Base-by-base conservation (phyloP, 2,113 vertebrate species). In the Nesospiza acunhae region DNA sequence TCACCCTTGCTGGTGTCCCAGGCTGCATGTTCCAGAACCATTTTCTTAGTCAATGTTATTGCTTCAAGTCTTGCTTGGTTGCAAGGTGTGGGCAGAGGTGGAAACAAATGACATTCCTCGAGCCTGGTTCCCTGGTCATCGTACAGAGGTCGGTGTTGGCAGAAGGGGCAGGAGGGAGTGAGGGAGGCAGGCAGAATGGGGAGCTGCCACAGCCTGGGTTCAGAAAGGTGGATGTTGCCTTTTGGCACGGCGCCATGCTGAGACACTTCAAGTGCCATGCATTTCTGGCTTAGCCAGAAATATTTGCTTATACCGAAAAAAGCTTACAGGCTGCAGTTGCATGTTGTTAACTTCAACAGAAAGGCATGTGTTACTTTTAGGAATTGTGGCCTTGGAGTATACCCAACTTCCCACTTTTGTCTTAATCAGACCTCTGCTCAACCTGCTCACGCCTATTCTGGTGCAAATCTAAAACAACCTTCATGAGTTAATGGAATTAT, bases 171-270 rank as follows among this genome's bases (percentile, higher is more conserved):
- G 37, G 28, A 88, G 44, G 18, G 27, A 72, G 11, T 0, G 0
- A 31, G 11, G 41, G 11, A 30, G 19, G 4, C 50, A 47, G 46
- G 21, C 6, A 3, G 26, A 37, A 13, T 5, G 3, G 15, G 13
- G 18, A 59, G 3, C 44, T 80, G 23, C 26, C 0, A 0, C 30
- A 73, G 3, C 28, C 46, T 30, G 20, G 11, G 3, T 53, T 79
- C 5, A 1, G 26, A 3, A 2, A 35, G 21, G 8, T 6, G 5
- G 9, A 50, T 2, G 0, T 33, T 55, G 16, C n/a, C 31, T 11
- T 62, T 85, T 77, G 63, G 18, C n/a, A 15, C 1, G 1, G 26
- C 39, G 90, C 30, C 33, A 3, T 19, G 13, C 18, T 69, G 58
- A 76, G 39, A 39, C 15, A 13, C 23, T 64, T 56, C 0, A 8